A percentile compares a stretch with the other conserved stretches of the same genome.
Conservation (phyloP, 2,888 invertebrate species). For the Luffia ferchaultella region DNA sequence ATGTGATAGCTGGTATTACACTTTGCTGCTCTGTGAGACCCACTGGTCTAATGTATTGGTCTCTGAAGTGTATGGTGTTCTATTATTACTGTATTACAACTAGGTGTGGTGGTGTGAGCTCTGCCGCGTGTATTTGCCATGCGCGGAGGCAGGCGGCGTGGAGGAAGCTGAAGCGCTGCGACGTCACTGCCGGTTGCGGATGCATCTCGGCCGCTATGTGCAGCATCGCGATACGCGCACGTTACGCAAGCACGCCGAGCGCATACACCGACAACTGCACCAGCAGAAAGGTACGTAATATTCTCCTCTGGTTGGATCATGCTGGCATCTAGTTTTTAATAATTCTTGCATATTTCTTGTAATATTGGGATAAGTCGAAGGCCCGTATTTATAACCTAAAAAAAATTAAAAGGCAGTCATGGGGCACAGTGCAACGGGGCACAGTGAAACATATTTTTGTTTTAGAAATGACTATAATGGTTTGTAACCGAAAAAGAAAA, state of each 20-base stretch:
- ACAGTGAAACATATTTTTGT: slow-evolving; percentile 2
- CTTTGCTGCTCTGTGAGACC: too few species aligned
- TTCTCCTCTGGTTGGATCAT: neutral
- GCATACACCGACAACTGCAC: slow-evolving; percentile 69
- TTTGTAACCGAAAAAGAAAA: too few species aligned
- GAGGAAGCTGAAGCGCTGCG: slow-evolving; percentile 70
- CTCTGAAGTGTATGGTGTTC: too few species aligned
- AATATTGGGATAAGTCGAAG: slow-evolving; percentile 4
- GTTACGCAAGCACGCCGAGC: slow-evolving; percentile 74
- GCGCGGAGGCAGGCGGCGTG: slow-evolving; percentile 47
- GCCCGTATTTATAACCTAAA: slow-evolving; percentile 4
- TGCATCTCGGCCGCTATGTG: slow-evolving; percentile 80
- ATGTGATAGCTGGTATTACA: too few species aligned
- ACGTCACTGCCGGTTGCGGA: slow-evolving; percentile 78
- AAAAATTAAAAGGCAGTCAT: neutral
- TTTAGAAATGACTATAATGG: too few species aligned
- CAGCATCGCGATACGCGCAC: slow-evolving; percentile 81
- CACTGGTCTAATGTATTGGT: too few species aligned
- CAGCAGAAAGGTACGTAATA: slow-evolving; percentile 39
- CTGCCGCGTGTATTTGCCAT: slow-evolving; percentile 78
- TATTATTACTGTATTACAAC: too few species aligned
- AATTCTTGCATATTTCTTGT: slow-evolving; percentile 7
- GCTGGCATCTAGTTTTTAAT: neutral
- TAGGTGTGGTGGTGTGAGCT: slow-evolving; percentile 78
- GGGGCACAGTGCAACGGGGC: neutral